phyloP scores from a whole-genome alignment of 2,113 vertebrate genomes.

The Ptychochromis oligacanthus region DNA sequence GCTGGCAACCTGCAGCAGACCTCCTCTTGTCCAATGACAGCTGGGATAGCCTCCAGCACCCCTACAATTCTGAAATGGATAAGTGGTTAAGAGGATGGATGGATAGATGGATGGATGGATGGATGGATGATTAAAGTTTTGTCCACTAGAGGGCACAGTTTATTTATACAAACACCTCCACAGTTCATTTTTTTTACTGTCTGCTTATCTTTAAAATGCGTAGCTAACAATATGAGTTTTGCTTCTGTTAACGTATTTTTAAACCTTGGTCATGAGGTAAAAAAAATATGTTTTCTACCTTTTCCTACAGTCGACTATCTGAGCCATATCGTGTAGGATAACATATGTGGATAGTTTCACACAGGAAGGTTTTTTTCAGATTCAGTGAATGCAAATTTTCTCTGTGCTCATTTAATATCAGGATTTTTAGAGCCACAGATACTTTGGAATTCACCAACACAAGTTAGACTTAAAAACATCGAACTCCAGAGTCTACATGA shows the following conservation, averaged over 20 bases:
- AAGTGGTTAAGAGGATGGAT: neutral
- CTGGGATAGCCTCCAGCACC: too few species aligned
- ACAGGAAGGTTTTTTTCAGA: neutral
- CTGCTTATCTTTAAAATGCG: neutral
- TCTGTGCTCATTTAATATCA: neutral
- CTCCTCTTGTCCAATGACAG: too few species aligned
- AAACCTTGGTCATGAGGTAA: neutral
- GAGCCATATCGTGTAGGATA: neutral
- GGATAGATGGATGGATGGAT: too few species aligned
- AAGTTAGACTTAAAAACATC: neutral
- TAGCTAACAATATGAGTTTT: neutral
- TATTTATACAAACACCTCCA: neutral
- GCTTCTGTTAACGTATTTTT: neutral
- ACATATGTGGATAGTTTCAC: neutral
- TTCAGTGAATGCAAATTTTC: neutral
- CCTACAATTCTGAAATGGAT: too few species aligned
- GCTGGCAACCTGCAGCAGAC: too few species aligned
- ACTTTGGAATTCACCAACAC: neutral
- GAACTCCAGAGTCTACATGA: neutral
- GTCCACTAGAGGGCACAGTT: slow-evolving; percentile 41
- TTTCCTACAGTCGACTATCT: neutral
- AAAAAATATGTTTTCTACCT: neutral
- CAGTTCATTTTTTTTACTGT: too few species aligned
- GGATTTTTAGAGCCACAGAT: neutral
- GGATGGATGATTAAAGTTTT: neutral